These are phyloP conservation scores for Podarcis lilfordi DNA, from an alignment of 2,797 vertebrate genomes.

Conservation along the genomic window DNA sequence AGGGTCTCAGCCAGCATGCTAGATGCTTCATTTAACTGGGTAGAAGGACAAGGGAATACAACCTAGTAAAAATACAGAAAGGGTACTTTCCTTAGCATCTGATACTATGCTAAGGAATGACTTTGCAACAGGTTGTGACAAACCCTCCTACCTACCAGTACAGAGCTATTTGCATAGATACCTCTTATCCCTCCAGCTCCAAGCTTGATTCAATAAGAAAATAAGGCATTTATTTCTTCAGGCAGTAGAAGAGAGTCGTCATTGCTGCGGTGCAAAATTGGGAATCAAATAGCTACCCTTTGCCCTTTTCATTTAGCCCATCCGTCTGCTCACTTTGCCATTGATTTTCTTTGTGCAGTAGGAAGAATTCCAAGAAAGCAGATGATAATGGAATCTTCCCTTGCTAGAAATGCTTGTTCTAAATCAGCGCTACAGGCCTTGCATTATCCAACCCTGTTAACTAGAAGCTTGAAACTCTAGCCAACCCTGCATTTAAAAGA, in stretches of 20 bases:
- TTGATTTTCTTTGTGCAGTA: conserved; percentile 36
- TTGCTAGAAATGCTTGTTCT: neutral
- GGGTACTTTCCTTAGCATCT: neutral
- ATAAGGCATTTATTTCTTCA: conserved; percentile 28
- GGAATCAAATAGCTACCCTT: conserved; percentile 30
- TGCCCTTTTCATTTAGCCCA: conserved; percentile 49
- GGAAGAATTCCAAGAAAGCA: conserved; percentile 40
- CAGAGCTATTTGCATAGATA: neutral
- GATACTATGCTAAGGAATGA: neutral
- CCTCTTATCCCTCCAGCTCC: neutral
- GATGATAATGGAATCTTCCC: conserved; percentile 21
- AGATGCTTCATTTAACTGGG: neutral
- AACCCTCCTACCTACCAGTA: neutral
- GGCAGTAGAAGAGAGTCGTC: neutral
- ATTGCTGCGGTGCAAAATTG: neutral
- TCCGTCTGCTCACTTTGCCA: conserved; percentile 34
- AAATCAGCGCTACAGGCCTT: conserved; percentile 4
- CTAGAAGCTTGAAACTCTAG: conserved; percentile 53
- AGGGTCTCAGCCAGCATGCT: too few relatives aligned
- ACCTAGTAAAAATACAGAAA: neutral
- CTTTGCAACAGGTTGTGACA: too few relatives aligned
- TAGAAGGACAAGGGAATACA: neutral
- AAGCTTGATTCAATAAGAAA: conserved; percentile 23
- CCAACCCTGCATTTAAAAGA: conserved; percentile 57
- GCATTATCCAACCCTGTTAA: conserved; percentile 51